phyloP scores from a whole-genome alignment of 2,888 invertebrate species.

The Phortica okadai region DNA sequence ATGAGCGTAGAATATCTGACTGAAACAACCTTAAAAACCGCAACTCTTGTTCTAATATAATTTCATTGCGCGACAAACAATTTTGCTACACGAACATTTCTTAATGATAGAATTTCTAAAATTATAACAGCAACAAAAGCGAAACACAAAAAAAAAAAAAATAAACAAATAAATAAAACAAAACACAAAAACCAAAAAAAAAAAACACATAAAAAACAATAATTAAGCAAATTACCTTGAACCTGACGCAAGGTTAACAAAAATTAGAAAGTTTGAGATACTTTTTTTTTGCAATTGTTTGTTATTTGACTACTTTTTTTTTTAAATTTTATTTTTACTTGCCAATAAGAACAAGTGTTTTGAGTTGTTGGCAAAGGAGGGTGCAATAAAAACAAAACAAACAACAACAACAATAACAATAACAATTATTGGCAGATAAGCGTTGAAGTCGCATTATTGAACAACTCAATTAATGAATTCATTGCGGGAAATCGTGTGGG shows the following conservation, averaged over 20 bases:
- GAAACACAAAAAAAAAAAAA: conserved; percentile 41
- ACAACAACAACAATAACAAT: not conserved
- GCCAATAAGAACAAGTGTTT: not conserved
- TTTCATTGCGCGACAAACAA: no score
- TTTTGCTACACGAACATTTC: not conserved
- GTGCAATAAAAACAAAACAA: not conserved
- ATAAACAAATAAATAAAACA: conserved; percentile 39
- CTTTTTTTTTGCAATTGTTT: not conserved
- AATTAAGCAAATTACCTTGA: conserved; percentile 50
- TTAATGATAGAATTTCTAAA: conserved; percentile 69
- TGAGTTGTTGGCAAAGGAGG: not conserved
- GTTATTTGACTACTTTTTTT: not conserved
- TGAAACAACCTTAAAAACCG: no score
- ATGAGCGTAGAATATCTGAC: no score
- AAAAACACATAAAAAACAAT: conserved; percentile 40
- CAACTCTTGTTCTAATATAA: no score
- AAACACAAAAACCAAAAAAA: conserved; percentile 41
- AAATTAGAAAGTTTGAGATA: conserved; percentile 14
- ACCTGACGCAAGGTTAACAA: conserved; percentile 60
- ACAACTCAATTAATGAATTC: not conserved
- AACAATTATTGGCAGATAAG: not conserved
- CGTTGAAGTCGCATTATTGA: not conserved
- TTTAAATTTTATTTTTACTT: not conserved
- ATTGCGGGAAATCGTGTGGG: not conserved
- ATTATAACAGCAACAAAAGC: conserved; percentile 48